A percentile compares a stretch with the other conserved stretches of the same genome.
Evolutionary conservation across 2,113 vertebrate genomes (phyloP).

Genomic region (Neopipo cinnamomea): DNA sequence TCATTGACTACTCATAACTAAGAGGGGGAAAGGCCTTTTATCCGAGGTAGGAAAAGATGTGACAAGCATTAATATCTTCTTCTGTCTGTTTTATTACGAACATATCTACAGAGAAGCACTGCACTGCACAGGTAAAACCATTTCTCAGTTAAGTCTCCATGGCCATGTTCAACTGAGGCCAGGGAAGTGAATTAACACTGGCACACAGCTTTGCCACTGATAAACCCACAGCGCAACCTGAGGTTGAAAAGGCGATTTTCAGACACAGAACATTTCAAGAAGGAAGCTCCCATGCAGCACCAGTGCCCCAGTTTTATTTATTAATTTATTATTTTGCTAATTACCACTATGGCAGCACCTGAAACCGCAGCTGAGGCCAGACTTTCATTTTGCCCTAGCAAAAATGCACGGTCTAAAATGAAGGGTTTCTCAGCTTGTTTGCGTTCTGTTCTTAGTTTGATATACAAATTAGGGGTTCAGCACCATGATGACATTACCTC

Average conservation of each 20-base stretch:
- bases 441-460: background rate
- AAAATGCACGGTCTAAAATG: background rate
- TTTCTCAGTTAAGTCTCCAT: background rate
- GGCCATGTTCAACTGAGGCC: accelerated
- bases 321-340: background rate
- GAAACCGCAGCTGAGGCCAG: background rate
- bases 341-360: background rate
- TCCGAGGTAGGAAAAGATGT: background rate
- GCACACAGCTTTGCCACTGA: background rate
- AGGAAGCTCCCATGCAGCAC: accelerated
- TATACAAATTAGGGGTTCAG: background rate
- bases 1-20: background rate
- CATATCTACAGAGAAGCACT: background rate
- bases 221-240: background rate
- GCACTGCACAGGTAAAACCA: background rate
- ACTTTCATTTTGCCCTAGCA: background rate
- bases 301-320: background rate
- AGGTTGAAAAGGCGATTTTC: background rate
- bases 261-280: background rate
- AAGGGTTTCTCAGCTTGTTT: background rate
- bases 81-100: background rate
- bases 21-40: background rate
- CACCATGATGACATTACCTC: background rate
- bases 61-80: background rate
- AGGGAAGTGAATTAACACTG: background rate